phyloP scores from a whole-genome alignment of 2,888 invertebrate genomes.

The Hedya salicella region DNA sequence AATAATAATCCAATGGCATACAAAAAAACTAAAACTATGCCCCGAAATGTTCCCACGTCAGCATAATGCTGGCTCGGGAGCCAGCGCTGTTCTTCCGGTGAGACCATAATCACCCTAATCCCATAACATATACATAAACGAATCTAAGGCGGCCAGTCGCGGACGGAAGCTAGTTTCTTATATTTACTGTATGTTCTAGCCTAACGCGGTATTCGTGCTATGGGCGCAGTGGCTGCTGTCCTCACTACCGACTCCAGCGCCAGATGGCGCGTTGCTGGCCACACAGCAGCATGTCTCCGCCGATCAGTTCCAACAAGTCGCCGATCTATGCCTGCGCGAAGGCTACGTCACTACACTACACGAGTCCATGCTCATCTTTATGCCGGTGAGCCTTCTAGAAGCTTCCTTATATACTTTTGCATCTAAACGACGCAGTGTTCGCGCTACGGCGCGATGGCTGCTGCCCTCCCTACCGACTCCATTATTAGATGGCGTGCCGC shows the following conservation, averaged over 20 bases:
- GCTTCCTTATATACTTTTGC: no score
- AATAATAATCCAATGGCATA: no score
- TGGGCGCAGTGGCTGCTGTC: slow-evolving; percentile 86
- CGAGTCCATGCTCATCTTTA: slow-evolving; percentile 88
- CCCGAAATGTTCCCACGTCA: no score
- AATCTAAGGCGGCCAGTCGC: no score
- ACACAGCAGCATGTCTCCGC: slow-evolving; percentile 61
- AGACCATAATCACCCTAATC: no score
- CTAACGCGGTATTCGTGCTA: slow-evolving; percentile 85
- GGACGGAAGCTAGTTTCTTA: no score
- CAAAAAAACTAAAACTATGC: no score
- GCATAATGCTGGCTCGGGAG: no score
- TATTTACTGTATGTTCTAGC: slow-evolving; percentile 70
- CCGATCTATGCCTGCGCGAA: slow-evolving; percentile 80
- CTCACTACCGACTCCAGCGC: slow-evolving; percentile 61
- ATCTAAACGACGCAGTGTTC: slow-evolving; percentile 86
- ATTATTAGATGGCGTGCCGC: slow-evolving; percentile 56
- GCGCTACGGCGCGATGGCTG: slow-evolving; percentile 86
- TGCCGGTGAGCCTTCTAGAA: slow-evolving; percentile 80
- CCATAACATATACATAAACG: no score
- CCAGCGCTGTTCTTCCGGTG: no score
- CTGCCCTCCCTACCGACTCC: slow-evolving; percentile 66
- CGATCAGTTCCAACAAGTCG: slow-evolving; percentile 76
- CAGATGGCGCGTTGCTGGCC: slow-evolving; percentile 58
- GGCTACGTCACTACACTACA: slow-evolving; percentile 86